phyloP scores from a whole-genome alignment of 1,140 invertebrate genomes.

The Ceratina japonica region DNA sequence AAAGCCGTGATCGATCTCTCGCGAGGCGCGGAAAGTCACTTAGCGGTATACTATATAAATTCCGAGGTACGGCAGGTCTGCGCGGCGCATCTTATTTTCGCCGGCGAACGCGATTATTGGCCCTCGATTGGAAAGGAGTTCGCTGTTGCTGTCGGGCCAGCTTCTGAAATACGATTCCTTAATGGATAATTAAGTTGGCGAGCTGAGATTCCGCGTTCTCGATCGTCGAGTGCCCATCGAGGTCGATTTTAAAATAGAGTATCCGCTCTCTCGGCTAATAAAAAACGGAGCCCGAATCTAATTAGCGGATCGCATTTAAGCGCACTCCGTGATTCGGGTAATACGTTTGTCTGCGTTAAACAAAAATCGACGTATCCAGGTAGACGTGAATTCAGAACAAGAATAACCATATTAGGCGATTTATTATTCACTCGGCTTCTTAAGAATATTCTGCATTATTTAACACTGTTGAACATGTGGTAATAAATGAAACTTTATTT shows the following conservation, averaged over 20 bases:
- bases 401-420: no score
- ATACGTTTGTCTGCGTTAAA: no score
- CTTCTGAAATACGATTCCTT: not conserved
- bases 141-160: not conserved
- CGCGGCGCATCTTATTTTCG: not conserved
- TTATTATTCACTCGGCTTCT: no score
- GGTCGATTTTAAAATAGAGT: not conserved
- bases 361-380: no score
- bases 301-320: not conserved
- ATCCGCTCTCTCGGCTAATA: not conserved
- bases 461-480: no score
- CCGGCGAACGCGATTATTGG: not conserved
- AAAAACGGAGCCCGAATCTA: not conserved
- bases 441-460: no score
- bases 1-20: not conserved
- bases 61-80: not conserved
- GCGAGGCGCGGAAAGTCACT: not conserved
- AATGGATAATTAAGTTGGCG: slow-evolving; percentile 12
- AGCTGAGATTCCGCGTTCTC: not conserved
- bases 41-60: slow-evolving; percentile 11
- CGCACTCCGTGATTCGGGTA: no score
- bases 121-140: slow-evolving; percentile 10
- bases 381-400: no score
- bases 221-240: not conserved
- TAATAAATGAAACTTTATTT: no score